Evolutionary conservation across 2,888 invertebrate species (phyloP), one percentile per base, ranked within the genome.

Genomic region (Drosophila tripunctata): DNA sequence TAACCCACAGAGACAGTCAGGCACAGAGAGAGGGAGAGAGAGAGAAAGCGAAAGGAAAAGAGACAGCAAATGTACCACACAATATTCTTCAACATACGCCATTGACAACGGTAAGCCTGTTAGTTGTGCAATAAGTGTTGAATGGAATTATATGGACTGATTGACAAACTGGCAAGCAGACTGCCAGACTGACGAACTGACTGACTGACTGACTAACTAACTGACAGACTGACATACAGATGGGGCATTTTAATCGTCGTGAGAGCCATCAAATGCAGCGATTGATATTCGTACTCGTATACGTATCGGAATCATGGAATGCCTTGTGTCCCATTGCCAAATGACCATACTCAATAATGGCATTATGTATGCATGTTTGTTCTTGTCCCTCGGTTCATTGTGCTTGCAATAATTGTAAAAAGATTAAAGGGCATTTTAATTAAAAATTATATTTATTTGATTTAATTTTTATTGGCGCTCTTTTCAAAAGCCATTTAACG

Each of bases 361-460:
- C 30, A 52, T 63, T 68, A 27, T n/a, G 21, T 31, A 12, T 41
- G 4, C 3, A 14, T 41, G 14, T 24, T 12, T 44, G 33, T 36
- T 45, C 41, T 33, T 60, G 51, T 44, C 10, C 40, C 35, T 43
- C 48, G 47, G 56, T 27, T 36, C 66, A 57, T 61, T 68, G 58
- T 54, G 64, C 66, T 47, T 61, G 73, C 67, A 83, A 83, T 84
- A 83, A 83, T 83, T 80, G 81, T 75, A 64, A 84, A 82, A 63
- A 78, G 85, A 82, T 82, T 81, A 82, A 82, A 81, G 81, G 78
- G 71, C 74, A 74, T 81, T 82, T 82, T 84, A 84, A 82, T 82
- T 82, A 84, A 82, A 82, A 82, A 82, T 82, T 78, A 84, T 84
- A 82, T 78, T 81, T 84, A 84, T 84, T 82, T 82, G 78, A 82